These are phyloP conservation scores for Copidosoma aretas DNA, from an alignment of 2,888 invertebrate species.

Conservation along the genomic window DNA sequence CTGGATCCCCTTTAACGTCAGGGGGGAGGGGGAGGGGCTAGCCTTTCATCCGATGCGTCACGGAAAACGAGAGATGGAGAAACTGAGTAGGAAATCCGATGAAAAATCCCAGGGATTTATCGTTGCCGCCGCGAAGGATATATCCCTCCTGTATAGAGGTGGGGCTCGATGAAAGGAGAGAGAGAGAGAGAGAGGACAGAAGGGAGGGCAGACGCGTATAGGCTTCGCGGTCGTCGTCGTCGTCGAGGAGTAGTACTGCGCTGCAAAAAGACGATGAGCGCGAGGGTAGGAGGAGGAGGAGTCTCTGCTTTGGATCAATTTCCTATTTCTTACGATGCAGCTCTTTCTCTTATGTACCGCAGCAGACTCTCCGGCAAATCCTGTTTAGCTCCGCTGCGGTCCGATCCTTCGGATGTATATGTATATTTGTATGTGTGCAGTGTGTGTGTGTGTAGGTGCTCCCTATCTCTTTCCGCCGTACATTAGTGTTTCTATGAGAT, in stretches of 20 bases:
- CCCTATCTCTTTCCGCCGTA: not conserved
- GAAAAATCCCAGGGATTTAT: constrained; percentile 37
- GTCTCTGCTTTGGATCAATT: constrained; percentile 34
- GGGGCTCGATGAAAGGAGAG: not conserved
- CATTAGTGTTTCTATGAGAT: not conserved
- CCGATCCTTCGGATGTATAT: no score
- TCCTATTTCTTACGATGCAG: constrained; percentile 25
- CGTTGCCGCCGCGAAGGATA: not conserved
- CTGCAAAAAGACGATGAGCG: no score
- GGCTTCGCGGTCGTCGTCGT: no score
- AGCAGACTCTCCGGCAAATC: constrained; percentile 32
- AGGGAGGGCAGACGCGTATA: constrained; percentile 11
- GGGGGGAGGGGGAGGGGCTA: no score
- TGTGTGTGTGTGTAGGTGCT: no score
- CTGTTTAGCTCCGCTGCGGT: constrained; percentile 19
- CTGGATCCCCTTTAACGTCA: no score
- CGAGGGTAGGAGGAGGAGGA: no score
- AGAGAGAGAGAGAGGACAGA: not conserved
- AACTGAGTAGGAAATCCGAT: constrained; percentile 28
- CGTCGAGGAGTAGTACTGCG: no score
- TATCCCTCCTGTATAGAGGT: no score
- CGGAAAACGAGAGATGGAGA: not conserved
- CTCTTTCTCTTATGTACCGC: no score
- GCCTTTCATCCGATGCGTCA: not conserved
- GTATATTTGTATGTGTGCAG: no score